These are phyloP conservation scores for Norana najaformis DNA, from an alignment of 2,888 invertebrate species.

Conservation along the genomic window DNA sequence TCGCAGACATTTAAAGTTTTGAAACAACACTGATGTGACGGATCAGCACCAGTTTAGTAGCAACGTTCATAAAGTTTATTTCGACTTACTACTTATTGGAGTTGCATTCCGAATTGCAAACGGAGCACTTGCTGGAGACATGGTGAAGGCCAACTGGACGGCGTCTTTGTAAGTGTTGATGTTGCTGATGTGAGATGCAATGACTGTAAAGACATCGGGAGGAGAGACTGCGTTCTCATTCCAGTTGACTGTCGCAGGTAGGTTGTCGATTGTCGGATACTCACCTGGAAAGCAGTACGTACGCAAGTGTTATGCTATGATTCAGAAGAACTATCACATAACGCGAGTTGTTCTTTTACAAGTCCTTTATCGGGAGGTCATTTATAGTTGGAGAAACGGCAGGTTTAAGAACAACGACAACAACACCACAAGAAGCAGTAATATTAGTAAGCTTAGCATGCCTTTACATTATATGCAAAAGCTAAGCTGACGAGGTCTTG, in stretches of 20 bases:
- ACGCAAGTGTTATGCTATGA: neutral
- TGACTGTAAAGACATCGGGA: neutral
- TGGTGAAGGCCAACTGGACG: neutral
- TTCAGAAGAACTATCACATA: neutral
- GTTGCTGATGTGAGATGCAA: constrained; percentile 19
- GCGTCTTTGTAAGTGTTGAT: neutral
- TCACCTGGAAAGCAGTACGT: neutral
- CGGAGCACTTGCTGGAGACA: neutral
- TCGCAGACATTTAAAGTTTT: too few relatives aligned
- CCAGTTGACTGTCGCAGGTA: neutral
- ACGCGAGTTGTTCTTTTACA: neutral
- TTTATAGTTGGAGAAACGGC: neutral
- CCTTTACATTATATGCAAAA: too few relatives aligned
- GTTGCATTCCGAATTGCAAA: neutral
- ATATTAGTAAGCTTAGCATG: too few relatives aligned
- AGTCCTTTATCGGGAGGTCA: neutral
- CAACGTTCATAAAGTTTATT: neutral
- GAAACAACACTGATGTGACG: neutral
- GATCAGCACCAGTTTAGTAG: neutral
- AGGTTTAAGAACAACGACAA: neutral
- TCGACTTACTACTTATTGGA: neutral
- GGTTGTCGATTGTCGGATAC: neutral
- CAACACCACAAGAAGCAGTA: neutral
- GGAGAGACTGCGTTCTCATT: neutral
- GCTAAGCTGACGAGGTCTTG: too few relatives aligned